Percentiles rank a stretch among this genome's conserved stretches.
Evolutionary conservation across 2,113 vertebrate species (phyloP).

Genomic region (Notarius quadriscutis): DNA sequence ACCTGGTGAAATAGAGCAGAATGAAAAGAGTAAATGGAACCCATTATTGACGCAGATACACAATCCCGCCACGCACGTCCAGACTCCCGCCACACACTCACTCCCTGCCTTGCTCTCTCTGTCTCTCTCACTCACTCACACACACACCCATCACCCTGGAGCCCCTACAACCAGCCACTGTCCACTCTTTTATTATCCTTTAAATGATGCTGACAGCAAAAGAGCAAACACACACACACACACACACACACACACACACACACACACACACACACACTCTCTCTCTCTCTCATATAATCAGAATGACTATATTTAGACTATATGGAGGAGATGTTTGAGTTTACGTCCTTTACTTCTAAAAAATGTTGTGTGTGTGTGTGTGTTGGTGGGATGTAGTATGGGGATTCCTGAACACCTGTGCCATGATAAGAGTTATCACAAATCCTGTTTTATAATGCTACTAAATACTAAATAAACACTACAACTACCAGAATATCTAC

Average conservation of each 20-base stretch:
- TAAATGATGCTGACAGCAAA: slow-evolving; percentile 73
- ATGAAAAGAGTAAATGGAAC: slow-evolving; percentile 71
- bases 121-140: background rate
- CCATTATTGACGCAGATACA: slow-evolving; percentile 58
- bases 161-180: slow-evolving; percentile 41
- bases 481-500: background rate
- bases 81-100: slow-evolving; percentile 20
- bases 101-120: slow-evolving; percentile 2
- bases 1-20: slow-evolving; percentile 81
- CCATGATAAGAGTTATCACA: slow-evolving; percentile 46
- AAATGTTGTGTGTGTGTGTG: slow-evolving; percentile 18
- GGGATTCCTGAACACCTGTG: slow-evolving; percentile 56
- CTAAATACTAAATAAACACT: slow-evolving; percentile 23
- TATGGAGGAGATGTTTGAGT: background rate
- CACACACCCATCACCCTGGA: slow-evolving; percentile 9
- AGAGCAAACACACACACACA: slow-evolving; percentile 54
- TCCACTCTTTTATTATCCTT: slow-evolving; percentile 52
- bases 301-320: background rate
- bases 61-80: slow-evolving; percentile 48
- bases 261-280: slow-evolving; percentile 30
- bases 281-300: background rate
- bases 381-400: slow-evolving; percentile 20
- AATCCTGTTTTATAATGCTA: slow-evolving; percentile 28
- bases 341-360: background rate
- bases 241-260: slow-evolving; percentile 40